These are phyloP conservation scores for Apis cerana DNA, from an alignment of 1,140 invertebrate genomes.

Conservation along the genomic window DNA sequence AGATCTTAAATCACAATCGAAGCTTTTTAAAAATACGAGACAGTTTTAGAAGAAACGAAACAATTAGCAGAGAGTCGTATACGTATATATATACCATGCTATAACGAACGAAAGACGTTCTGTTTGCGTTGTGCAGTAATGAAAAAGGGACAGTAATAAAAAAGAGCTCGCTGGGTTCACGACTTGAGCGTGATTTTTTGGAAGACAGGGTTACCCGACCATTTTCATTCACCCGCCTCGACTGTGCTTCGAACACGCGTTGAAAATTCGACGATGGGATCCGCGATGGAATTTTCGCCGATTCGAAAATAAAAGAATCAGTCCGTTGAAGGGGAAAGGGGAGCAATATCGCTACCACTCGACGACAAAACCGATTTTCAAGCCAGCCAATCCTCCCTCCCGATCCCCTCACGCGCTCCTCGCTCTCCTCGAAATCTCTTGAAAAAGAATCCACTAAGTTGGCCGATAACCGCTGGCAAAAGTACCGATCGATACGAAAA, in stretches of 20 bases:
- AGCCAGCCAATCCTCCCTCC: background rate
- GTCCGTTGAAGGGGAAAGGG: background rate
- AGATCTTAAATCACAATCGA: no score
- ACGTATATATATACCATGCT: no score
- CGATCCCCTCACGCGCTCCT: background rate
- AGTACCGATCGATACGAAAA: conserved; percentile 56
- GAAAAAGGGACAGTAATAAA: background rate
- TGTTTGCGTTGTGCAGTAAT: background rate
- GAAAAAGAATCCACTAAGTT: conserved; percentile 63
- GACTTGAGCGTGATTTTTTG: conserved; percentile 2
- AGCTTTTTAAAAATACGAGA: no score
- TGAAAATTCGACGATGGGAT: conserved; percentile 20
- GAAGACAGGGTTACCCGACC: background rate
- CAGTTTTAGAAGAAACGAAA: no score
- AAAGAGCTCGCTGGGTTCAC: background rate
- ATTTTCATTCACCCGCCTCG: conserved; percentile 30
- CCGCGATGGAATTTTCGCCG: background rate
- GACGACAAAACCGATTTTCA: conserved; percentile 33
- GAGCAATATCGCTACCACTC: conserved; percentile 37
- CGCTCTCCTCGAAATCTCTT: conserved; percentile 41
- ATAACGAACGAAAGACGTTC: no score
- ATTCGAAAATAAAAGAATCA: conserved; percentile 4
- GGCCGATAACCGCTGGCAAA: conserved; percentile 46
- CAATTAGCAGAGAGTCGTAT: no score
- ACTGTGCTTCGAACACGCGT: conserved; percentile 25